These are phyloP conservation scores for Stylophora pistillata DNA, from an alignment of 64 coral and sea anemone species.

Conservation along the genomic window DNA sequence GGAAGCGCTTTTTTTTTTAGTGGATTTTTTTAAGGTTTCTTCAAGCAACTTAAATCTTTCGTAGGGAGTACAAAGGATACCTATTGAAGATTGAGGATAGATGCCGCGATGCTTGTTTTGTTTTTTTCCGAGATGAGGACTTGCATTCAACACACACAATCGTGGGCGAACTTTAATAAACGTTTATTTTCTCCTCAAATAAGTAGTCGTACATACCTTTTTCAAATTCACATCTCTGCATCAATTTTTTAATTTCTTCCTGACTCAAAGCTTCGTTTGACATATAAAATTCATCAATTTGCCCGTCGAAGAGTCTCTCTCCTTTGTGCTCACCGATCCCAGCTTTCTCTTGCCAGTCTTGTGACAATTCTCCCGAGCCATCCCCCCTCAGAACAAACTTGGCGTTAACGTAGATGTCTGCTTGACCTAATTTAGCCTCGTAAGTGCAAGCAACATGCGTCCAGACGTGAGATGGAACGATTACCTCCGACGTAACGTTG, in stretches of 20 bases:
- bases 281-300: slow-evolving; percentile 94
- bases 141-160: neutral
- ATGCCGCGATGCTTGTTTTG: neutral
- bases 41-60: no score
- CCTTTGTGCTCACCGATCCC: slow-evolving; percentile 91
- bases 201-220: slow-evolving; percentile 69
- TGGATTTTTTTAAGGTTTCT: no score
- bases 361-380: slow-evolving; percentile 82
- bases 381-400: slow-evolving; percentile 88
- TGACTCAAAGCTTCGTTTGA: slow-evolving; percentile 81
- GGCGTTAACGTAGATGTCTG: slow-evolving; percentile 90
- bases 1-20: no score
- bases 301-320: slow-evolving; percentile 60
- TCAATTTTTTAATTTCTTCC: slow-evolving; percentile 87
- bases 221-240: slow-evolving; percentile 95
- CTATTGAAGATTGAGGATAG: no score
- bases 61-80: no score
- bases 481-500: slow-evolving; percentile 79
- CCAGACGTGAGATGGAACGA: slow-evolving; percentile 66
- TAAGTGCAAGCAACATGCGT: slow-evolving; percentile 87
- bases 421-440: slow-evolving; percentile 60
- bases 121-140: neutral
- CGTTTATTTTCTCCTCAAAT: neutral
- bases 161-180: neutral
- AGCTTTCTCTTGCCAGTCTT: slow-evolving; percentile 92